Percentiles rank a stretch among this genome's conserved stretches.
phyloP scores from a whole-genome alignment of 2,888 invertebrate genomes.

The Chrysodeixis includens region DNA sequence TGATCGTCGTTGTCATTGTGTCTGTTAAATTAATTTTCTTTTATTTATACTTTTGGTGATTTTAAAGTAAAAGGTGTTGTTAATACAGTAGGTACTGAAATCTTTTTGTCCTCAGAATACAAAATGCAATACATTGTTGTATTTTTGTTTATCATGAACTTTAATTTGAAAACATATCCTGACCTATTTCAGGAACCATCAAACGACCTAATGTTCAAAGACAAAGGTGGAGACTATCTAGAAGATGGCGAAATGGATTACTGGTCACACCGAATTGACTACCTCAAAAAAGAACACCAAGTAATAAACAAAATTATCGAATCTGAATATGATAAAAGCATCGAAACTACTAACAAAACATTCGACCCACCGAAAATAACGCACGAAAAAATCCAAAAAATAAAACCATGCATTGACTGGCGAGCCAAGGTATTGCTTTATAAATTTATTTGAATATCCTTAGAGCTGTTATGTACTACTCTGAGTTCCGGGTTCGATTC shows the following conservation, averaged over 20 bases:
- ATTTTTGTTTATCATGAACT: not conserved
- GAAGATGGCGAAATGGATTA: conserved; percentile 74
- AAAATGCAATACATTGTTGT: too few relatives aligned
- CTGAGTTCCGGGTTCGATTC: not conserved
- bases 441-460: not conserved
- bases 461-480: not conserved
- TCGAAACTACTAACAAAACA: conserved; percentile 71
- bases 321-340: conserved; percentile 79
- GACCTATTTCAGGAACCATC: conserved; percentile 63
- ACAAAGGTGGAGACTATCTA: conserved; percentile 58
- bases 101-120: too few relatives aligned
- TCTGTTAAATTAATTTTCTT: not conserved
- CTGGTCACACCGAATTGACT: conserved; percentile 80
- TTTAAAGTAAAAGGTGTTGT: not conserved
- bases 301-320: conserved; percentile 82
- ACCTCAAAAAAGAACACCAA: conserved; percentile 80
- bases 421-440: conserved; percentile 72
- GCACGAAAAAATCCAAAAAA: conserved; percentile 73
- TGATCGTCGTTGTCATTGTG: not conserved
- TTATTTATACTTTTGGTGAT: not conserved
- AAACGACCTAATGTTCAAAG: conserved; percentile 66
- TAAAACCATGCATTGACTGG: conserved; percentile 81
- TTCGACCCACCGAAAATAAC: conserved; percentile 69
- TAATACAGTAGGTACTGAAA: too few relatives aligned
- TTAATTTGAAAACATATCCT: not conserved